Conservation (phyloP, 2,113 vertebrate genomes). For the Cettia cetti region DNA sequence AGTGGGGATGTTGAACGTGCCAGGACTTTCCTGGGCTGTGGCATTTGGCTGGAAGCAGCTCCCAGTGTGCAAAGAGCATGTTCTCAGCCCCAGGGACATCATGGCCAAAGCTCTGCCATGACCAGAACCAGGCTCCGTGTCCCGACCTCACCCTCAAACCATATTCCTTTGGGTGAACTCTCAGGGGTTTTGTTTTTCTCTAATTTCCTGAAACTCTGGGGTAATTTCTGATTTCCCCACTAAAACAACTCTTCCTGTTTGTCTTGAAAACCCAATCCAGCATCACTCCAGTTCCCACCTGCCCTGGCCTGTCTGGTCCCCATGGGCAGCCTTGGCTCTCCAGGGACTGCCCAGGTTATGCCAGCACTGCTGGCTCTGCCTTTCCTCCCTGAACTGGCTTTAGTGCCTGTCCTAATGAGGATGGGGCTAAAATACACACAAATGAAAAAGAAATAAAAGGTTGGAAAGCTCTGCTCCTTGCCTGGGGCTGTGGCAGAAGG, state of each 20-base stretch:
- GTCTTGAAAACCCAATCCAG: not conserved
- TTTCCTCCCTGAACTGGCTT: not conserved
- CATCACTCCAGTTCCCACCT: not conserved
- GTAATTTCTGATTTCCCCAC: not conserved
- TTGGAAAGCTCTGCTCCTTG: not conserved
- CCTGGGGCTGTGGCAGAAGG: not conserved
- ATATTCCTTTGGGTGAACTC: not conserved
- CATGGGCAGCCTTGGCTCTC: accelerated
- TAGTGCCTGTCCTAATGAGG: not conserved
- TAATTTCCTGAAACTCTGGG: not conserved
- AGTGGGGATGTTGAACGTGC: not conserved
- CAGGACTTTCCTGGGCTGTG: not conserved
- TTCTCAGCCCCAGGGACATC: accelerated
- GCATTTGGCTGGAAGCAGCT: not conserved
- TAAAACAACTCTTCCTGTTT: not conserved
- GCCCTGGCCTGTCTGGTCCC: not conserved
- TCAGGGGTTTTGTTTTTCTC: not conserved
- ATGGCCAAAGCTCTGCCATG: accelerated
- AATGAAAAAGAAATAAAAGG: not conserved
- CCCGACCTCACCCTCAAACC: not conserved
- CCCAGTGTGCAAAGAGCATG: not conserved
- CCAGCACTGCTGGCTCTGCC: not conserved
- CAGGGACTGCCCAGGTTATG: not conserved
- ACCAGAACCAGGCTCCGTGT: not conserved
- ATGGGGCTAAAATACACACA: not conserved